Conservation (phyloP, 2,888 invertebrate genomes). For the Eretmocerus hayati region DNA sequence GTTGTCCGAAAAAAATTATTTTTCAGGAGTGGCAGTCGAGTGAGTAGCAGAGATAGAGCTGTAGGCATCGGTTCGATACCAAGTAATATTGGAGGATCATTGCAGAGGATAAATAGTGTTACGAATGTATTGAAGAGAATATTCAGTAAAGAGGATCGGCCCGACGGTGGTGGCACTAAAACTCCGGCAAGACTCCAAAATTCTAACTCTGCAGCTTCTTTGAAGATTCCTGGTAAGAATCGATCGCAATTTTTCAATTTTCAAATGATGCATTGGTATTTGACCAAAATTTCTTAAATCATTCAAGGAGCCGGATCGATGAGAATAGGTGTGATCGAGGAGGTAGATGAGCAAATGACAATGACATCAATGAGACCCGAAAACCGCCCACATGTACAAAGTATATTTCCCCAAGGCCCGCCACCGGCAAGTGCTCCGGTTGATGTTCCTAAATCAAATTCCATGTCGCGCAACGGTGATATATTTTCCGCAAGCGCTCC, state of each 20-base stretch:
- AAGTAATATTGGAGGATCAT: slow-evolving; percentile 49
- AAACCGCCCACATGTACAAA: slow-evolving; percentile 41
- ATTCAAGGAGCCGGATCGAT: slow-evolving; percentile 31
- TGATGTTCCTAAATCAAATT: slow-evolving; percentile 51
- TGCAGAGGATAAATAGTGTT: slow-evolving; percentile 69
- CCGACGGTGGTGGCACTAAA: slow-evolving; percentile 45
- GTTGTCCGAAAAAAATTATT: too few relatives aligned
- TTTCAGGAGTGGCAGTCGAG: slow-evolving; percentile 39
- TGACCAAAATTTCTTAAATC: too few relatives aligned
- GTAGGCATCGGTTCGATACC: slow-evolving; percentile 39
- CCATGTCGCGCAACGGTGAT: slow-evolving; percentile 26
- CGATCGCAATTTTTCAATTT: too few relatives aligned
- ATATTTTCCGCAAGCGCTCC: slow-evolving; percentile 40
- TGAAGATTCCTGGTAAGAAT: slow-evolving; percentile 26
- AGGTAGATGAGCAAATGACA: slow-evolving; percentile 71
- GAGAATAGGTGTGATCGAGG: slow-evolving; percentile 46
- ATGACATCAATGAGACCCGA: slow-evolving; percentile 65
- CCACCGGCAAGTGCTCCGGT: slow-evolving; percentile 59
- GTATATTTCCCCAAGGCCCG: slow-evolving; percentile 47
- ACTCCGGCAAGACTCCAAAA: slow-evolving; percentile 49
- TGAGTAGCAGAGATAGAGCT: slow-evolving; percentile 40
- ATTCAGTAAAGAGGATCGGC: slow-evolving; percentile 67
- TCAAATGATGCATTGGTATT: too few relatives aligned
- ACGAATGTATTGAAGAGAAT: slow-evolving; percentile 67
- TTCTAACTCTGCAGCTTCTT: slow-evolving; percentile 37